Conservation (phyloP, 2,113 vertebrate genomes). For the Megaceryle torquata region DNA sequence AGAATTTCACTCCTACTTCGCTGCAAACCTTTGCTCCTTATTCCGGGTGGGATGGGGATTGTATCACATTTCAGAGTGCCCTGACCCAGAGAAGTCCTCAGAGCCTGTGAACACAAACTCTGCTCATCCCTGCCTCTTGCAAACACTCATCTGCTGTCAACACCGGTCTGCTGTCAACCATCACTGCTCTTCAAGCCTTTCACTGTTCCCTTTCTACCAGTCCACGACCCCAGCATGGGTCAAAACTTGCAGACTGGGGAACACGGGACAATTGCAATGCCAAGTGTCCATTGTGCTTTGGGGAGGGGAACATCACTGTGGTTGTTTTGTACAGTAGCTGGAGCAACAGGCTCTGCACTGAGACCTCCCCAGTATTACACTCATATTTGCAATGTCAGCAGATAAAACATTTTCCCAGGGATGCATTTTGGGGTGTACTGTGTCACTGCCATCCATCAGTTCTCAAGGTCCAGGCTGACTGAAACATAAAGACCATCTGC, state of each 20-base stretch:
- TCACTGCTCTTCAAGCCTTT: neutral
- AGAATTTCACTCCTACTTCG: neutral
- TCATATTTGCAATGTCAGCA: neutral
- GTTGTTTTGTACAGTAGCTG: neutral
- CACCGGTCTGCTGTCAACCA: neutral
- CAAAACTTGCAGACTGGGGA: neutral
- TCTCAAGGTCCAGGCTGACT: neutral
- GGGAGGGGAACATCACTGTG: neutral
- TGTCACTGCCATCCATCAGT: neutral
- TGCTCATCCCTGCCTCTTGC: neutral
- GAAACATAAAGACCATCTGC: neutral
- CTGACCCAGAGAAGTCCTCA: neutral
- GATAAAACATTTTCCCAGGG: neutral
- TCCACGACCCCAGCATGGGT: neutral
- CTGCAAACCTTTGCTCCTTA: neutral
- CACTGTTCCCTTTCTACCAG: neutral
- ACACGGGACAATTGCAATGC: neutral
- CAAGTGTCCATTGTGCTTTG: neutral
- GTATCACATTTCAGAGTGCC: neutral
- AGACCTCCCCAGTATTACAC: neutral
- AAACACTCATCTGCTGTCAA: neutral
- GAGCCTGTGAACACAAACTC: neutral
- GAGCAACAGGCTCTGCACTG: neutral
- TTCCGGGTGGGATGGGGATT: neutral
- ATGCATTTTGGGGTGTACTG: neutral